Base-by-base conservation (phyloP, 2,888 invertebrate species). In the Aleiodes testaceus region DNA sequence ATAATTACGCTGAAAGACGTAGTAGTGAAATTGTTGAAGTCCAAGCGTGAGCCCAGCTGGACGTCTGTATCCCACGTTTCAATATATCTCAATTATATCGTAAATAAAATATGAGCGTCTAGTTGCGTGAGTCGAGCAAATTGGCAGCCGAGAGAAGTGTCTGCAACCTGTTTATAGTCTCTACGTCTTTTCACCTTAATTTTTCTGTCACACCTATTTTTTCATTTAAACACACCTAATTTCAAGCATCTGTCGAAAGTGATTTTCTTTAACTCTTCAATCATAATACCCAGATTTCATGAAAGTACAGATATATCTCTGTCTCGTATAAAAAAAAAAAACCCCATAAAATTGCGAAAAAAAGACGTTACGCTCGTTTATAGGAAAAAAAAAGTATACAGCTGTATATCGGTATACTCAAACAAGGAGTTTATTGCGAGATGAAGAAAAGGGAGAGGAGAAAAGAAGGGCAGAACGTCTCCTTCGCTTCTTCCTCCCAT, bases 51-150 rank as follows among this genome's bases (percentile, higher is more conserved):
- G 70, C 80, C 68, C 82, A 82, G 79, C 80, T 80, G 79, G 82
- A 82, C 79, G 80, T 80, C 80, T 79, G 76, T 71, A 79, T 82
- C 80, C 79, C 79, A 74, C 79, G 78, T 82, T 83, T 82, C 83
- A 81, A 82, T 83, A 81, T 83, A 83, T 84, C 84, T 84, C 82
- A 84, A 84, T 84, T 84, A 84, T 82, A 83, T 83, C 82, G 82
- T 84, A 84, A 84, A 84, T 84, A 84, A 84, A 82, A 80, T 83
- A 83, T 79, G 83, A 82, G 79, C 75, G 77, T 74, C 80, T 83
- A 81, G 82, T 82, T 84, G 82, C 81, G 79, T 82, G 80, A 77
- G 79, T 76, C 77, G 72, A 77, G 78, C 78, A 81, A 84, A 84
- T 83, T 82, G 82, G 80, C 80, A 79, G 80, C 78, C 73, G 74